Conservation (phyloP, 2,113 vertebrate genomes). For the Myotis yumanensis region DNA sequence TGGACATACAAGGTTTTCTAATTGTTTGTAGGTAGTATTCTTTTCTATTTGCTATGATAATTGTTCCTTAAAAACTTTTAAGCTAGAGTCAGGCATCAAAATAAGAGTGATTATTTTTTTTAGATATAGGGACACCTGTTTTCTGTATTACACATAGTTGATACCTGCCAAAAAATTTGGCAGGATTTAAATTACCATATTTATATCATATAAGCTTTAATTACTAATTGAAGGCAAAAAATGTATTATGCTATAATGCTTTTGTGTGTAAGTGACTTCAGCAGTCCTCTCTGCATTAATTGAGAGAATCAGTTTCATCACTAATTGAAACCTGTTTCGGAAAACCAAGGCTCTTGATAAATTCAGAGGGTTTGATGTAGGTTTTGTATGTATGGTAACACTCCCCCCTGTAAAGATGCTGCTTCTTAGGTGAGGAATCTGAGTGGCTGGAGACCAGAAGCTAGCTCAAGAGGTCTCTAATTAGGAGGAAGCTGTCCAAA, state of each 20-base stretch:
- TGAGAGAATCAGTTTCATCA: not conserved
- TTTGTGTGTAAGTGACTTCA: not conserved
- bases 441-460: not conserved
- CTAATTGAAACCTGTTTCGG: not conserved
- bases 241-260: not conserved
- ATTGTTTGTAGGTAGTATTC: not conserved
- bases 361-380: not conserved
- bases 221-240: slow-evolving; percentile 7
- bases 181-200: not conserved
- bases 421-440: not conserved
- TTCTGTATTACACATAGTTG: not conserved
- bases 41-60: not conserved
- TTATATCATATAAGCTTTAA: not conserved
- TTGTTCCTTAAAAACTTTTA: not conserved
- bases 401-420: not conserved
- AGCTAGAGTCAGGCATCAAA: not conserved
- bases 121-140: not conserved
- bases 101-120: not conserved
- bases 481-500: not conserved
- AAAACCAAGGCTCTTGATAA: slow-evolving; percentile 17
- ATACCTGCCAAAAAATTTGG: not conserved
- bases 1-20: not conserved
- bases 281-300: not conserved
- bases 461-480: not conserved
- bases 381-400: not conserved